Conservation (phyloP, 2,797 vertebrate genomes). For the Tachyglossus aculeatus region DNA sequence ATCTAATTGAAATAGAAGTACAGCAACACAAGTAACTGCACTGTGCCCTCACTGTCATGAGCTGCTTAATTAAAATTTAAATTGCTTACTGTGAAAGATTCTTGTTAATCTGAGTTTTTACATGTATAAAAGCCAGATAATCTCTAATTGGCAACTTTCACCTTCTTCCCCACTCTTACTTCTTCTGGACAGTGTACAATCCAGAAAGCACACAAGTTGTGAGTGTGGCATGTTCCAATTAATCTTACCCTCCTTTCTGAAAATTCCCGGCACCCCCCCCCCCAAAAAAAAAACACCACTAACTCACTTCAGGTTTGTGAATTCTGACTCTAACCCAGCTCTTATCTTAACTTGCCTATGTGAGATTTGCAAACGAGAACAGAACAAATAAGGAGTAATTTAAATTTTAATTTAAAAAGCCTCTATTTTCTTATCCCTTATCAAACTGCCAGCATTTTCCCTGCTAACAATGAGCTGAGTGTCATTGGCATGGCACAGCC, state of each 20-base stretch:
- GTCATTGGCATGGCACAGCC: slow-evolving; percentile 75
- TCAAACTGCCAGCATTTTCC: slow-evolving; percentile 79
- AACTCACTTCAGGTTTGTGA: slow-evolving; percentile 63
- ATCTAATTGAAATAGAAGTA: neutral
- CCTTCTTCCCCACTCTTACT: slow-evolving; percentile 4
- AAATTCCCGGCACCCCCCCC: slow-evolving; percentile 34
- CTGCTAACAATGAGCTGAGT: slow-evolving; percentile 76
- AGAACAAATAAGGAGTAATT: slow-evolving; percentile 80
- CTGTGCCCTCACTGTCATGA: neutral
- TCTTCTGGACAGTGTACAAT: slow-evolving; percentile 43
- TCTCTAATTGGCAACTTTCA: slow-evolving; percentile 34
- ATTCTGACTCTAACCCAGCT: slow-evolving; percentile 69
- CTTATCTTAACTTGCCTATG: slow-evolving; percentile 76
- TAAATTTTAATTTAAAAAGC: slow-evolving; percentile 83
- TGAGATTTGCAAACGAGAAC: slow-evolving; percentile 76
- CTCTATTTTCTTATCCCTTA: slow-evolving; percentile 81
- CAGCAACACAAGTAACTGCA: neutral
- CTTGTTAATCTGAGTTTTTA: neutral
- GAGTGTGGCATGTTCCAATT: slow-evolving; percentile 21
- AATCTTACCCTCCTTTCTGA: slow-evolving; percentile 30
- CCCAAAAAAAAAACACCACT: neutral
- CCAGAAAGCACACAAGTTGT: slow-evolving; percentile 58
- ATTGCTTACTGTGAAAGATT: slow-evolving; percentile 21
- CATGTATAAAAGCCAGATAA: slow-evolving; percentile 23
- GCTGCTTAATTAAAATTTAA: slow-evolving; percentile 52